phyloP scores from a whole-genome alignment of 2,888 invertebrate species.

The Athalia circularis region DNA sequence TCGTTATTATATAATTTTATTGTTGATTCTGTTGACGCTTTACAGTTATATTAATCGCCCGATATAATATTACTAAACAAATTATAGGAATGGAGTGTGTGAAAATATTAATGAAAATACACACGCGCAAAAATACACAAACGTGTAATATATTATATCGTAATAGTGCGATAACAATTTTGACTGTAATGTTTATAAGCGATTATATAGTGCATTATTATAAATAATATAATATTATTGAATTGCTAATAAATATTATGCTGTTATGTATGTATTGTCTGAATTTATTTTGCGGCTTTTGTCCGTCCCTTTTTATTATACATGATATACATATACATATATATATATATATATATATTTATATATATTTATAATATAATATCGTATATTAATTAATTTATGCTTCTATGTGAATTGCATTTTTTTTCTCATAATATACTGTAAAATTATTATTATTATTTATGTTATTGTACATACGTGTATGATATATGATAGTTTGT shows the following conservation, averaged over 20 bases:
- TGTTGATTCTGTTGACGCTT: slow-evolving; percentile 1
- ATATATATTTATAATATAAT: too few species aligned
- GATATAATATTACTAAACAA: not conserved
- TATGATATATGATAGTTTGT: too few species aligned
- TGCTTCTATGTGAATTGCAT: slow-evolving; percentile 35
- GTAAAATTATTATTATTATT: slow-evolving; percentile 23
- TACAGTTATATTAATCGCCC: slow-evolving; percentile 11
- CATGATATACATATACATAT: too few species aligned
- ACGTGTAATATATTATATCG: not conserved
- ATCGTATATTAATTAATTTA: not conserved
- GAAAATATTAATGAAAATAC: not conserved
- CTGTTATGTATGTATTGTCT: slow-evolving; percentile 70
- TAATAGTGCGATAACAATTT: slow-evolving; percentile 39
- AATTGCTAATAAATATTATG: slow-evolving; percentile 73
- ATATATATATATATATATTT: too few species aligned
- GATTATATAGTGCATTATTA: slow-evolving; percentile 68
- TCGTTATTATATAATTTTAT: not conserved
- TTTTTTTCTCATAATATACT: not conserved
- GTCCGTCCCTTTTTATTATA: slow-evolving; percentile 58
- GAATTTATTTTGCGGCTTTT: slow-evolving; percentile 71
- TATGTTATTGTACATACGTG: not conserved
- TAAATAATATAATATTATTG: slow-evolving; percentile 65
- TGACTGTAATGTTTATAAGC: slow-evolving; percentile 60
- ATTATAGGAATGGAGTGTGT: not conserved
- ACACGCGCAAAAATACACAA: too few species aligned